Evolutionary conservation across 1,140 invertebrate species (phyloP).

Genomic region (Mya arenaria): DNA sequence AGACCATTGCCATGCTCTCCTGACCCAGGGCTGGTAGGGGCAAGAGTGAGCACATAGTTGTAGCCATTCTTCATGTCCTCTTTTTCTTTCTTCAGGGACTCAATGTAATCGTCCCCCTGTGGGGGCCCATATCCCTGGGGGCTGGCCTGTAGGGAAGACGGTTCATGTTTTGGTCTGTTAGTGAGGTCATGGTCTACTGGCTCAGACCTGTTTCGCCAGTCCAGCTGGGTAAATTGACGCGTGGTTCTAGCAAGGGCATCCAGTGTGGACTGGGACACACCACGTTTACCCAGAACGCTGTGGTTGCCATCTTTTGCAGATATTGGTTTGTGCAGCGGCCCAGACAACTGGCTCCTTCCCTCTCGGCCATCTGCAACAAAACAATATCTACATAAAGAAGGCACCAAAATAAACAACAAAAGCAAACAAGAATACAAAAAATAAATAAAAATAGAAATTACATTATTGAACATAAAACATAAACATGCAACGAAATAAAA

Average conservation of each 20-base stretch:
- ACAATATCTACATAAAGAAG: constrained; percentile 2
- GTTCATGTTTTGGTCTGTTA: neutral
- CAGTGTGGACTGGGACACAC: neutral
- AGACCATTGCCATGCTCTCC: constrained; percentile 7
- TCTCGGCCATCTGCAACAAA: constrained; percentile 36
- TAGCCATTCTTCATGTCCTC: constrained; percentile 8
- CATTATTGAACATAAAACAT: too few species aligned
- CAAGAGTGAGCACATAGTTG: constrained; percentile 45
- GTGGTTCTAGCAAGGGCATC: neutral
- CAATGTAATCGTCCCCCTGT: too few species aligned
- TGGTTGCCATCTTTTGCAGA: neutral
- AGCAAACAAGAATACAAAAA: constrained; percentile 25
- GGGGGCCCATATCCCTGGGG: neutral
- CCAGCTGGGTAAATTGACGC: constrained; percentile 20
- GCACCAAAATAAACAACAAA: neutral
- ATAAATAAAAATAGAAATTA: neutral
- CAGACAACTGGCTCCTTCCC: neutral
- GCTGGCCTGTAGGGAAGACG: neutral
- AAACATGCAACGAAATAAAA: too few species aligned
- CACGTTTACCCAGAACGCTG: too few species aligned
- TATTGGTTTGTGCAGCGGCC: constrained; percentile 26
- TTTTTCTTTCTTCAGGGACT: neutral
- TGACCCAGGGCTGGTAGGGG: constrained; percentile 12
- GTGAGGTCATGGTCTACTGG: neutral
- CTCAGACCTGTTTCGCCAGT: constrained; percentile 40